phyloP scores from a whole-genome alignment of 2,888 invertebrate genomes.

The Melanargia galathea region DNA sequence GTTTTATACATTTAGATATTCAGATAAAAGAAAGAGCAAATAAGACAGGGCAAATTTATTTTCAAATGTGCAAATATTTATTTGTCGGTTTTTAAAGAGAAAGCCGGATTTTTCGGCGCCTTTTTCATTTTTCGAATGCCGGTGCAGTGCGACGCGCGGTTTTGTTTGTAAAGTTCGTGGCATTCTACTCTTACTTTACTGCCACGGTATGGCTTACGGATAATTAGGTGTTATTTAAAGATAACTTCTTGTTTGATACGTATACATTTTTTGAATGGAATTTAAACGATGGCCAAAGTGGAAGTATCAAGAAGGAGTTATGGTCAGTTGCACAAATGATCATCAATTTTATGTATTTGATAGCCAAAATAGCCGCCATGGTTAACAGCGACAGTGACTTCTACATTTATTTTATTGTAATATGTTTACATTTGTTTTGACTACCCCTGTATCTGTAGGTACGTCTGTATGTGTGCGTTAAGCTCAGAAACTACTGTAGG shows the following conservation, averaged over 20 bases:
- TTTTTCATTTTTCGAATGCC: constrained; percentile 16
- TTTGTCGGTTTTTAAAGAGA: constrained; percentile 1
- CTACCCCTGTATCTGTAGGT: too few relatives aligned
- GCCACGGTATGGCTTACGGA: constrained; percentile 1
- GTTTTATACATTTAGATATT: constrained; percentile 21
- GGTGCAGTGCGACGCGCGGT: neutral
- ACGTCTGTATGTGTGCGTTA: too few relatives aligned
- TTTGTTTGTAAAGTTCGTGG: constrained; percentile 14
- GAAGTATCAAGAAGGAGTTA: neutral
- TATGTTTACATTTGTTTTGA: too few relatives aligned
- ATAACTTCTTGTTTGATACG: neutral
- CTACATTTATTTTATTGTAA: too few relatives aligned
- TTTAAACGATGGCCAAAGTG: neutral
- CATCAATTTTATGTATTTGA: too few relatives aligned
- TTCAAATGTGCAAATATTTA: constrained; percentile 5
- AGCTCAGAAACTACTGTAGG: too few relatives aligned
- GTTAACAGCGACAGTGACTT: too few relatives aligned
- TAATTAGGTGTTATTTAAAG: constrained; percentile 9
- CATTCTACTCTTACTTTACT: constrained; percentile 11
- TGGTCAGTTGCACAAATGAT: too few relatives aligned
- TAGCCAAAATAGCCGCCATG: neutral
- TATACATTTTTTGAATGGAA: neutral
- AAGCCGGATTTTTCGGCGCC: neutral
- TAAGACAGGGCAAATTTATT: constrained; percentile 18
- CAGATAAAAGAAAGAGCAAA: constrained; percentile 8